These are phyloP conservation scores for Gavialis gangeticus DNA, from an alignment of 2,113 vertebrate species.

Conservation along the genomic window DNA sequence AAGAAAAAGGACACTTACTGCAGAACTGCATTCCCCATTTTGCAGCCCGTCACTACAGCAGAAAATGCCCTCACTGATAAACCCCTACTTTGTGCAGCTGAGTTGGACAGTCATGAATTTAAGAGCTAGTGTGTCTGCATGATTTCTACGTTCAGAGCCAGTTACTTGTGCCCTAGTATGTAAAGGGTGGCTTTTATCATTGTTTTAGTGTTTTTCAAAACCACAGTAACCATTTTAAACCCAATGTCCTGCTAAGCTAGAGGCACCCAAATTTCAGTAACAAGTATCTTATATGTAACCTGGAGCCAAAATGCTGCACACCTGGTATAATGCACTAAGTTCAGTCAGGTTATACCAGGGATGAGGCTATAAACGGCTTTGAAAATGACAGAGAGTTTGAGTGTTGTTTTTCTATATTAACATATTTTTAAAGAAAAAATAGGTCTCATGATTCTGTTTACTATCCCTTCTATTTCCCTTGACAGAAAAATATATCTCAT, in stretches of 20 bases:
- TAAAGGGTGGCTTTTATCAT: rapidly evolving
- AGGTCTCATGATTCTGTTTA: not conserved
- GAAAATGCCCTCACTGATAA: not conserved
- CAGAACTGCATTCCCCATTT: not conserved
- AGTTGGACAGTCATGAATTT: not conserved
- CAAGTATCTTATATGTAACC: not conserved
- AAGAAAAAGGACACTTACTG: not conserved
- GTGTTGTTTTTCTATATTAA: not conserved
- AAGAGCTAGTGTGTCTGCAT: rapidly evolving
- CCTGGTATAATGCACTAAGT: not conserved
- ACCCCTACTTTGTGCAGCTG: not conserved
- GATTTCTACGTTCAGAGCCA: not conserved
- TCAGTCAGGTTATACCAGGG: not conserved
- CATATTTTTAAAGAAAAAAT: not conserved
- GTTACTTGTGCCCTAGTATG: not conserved
- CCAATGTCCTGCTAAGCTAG: not conserved
- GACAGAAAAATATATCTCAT: not conserved
- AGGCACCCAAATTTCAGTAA: not conserved
- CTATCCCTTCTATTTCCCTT: not conserved
- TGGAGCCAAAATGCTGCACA: not conserved
- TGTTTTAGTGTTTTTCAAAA: not conserved
- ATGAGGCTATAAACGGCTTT: not conserved
- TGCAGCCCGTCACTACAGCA: not conserved
- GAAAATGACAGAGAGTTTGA: not conserved
- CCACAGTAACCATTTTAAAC: not conserved